Base-by-base conservation (phyloP, 1,140 invertebrate genomes). In the Drosophila novamexicana region DNA sequence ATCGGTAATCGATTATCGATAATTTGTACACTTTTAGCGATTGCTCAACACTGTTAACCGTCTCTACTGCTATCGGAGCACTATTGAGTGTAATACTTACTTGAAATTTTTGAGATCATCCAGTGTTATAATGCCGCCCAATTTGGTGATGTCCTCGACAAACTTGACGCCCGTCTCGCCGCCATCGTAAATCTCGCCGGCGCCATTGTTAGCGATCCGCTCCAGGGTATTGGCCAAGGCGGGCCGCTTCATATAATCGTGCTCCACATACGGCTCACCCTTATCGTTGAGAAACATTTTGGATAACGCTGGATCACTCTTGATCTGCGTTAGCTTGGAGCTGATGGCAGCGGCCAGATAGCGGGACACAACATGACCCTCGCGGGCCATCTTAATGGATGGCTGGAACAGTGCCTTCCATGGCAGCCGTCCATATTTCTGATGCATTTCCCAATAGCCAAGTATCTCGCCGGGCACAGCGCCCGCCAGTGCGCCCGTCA, bases 401-500 rank as follows among this genome's bases (percentile, higher is more conserved):
- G 97, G 97, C 71, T 95, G 78, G 63, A 99, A 96, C 2, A 99
- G 92, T 0, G 96, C 94, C 40, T 93, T 93, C 98, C 98, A 99
- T 0, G 94, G 93, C n/a, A 98, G 91, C 59, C 94, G 95, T 0
- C 97, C 95, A 77, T 96, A 98, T 81, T 93, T 94, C 54, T 95
- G 91, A 91, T 98, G 96, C 5, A 97, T 95, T 59, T 95, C 95
- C 95, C 96, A 96, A 90, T 98, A 98, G 1, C 98, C 98, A 69
- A 94, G 93, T 0, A 99, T 89, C 93, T 99, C 98, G 6, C 98
- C 98, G 0, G 98, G 98, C 7, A 99, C 96, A 0, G 95, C 98
- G 2, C 98, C 95, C 0, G 98, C 94, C 63, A 95, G 85, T 0
- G 95, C 96, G 32, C 90, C 90, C 6, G 90, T 90, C 0, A 91